Base-by-base conservation (phyloP, 2,888 invertebrate genomes). In the Tipula helvola region DNA sequence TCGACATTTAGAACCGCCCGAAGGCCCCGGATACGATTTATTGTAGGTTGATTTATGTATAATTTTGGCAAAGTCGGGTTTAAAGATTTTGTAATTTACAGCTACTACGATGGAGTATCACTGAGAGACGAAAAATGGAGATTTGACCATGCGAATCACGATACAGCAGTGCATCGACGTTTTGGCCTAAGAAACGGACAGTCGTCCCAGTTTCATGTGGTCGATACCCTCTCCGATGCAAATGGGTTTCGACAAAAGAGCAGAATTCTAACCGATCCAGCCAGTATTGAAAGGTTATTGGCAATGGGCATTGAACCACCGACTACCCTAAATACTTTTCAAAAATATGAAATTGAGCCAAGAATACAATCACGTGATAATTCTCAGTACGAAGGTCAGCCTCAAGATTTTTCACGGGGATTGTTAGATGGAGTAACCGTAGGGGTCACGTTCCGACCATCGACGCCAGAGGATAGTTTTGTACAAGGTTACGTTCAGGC, bases 111-210 rank as follows among this genome's bases (percentile, higher is more conserved):
- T 42, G 85, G 85, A 8, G 12, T 12, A 85, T 39, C 42, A 7
- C 18, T 85, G 12, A 41, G 85, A 8, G 85, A 85, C 18, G 85
- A 85, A 85, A 85, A 85, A 85, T 85, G 85, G 85, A n/a, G 85
- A 18, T 85, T 85, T 44, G 85, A 42, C 18, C 10, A 85, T 18
- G 42, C 41, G 5, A 42, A 42, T 39, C 84, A 39, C 1, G 84
- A 84, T 10, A 85, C 85, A 18, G 85, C 42, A 8, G 39, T 42
- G 2, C 16, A 85, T 85, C 42, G 42, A 18, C 41, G 85, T 2
- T 42, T 42, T 41, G 85, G 85, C 8, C 5, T 85, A 0, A 85
- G 10, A 42, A 7, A 39, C 18, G 44, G 18, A 18, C 8, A 44
- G 8, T 18, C 85, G 8, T 28, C 39, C 18, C 85, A 42, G n/a